Base-by-base conservation (phyloP, 2,888 invertebrate species). In the Drosophila peninsularis region DNA sequence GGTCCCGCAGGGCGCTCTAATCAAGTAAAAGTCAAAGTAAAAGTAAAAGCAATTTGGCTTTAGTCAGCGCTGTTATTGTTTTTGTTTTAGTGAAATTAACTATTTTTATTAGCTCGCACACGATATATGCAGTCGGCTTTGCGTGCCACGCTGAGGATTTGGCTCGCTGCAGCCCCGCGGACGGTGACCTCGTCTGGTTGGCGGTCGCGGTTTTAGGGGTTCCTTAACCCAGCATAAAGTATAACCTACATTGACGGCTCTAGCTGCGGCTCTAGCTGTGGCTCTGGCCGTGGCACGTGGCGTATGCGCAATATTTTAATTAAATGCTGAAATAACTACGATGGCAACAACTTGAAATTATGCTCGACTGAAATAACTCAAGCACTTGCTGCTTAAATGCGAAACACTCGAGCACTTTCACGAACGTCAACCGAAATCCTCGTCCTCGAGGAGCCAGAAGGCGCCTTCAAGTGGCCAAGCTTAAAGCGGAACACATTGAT, bases 241-340 rank as follows among this genome's bases (percentile, higher is more conserved):
- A 21, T 57, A 87, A 77, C 80, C 82, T 71, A 82, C 71, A 74
- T 84, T 69, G 63, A 62, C 70, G 55, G 44, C 19, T 61, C 21
- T 19, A 13, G 14, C 19, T 10, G 3, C 1, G 50, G 52, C 71
- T 19, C 39, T 17, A 17, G 39, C 19, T 41, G 11, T 27, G 47
- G 19, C 19, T 4, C 14, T 30, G 17, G 34, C 21, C 3, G 19
- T 0, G 52, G 61, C 71, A 73, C 71, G 58, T 66, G 66, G 60
- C 73, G 72, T 61, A 75, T 77, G 77, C 19, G 75, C 68, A 77
- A 75, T 80, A 62, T 70, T 77, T 77, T 77, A 85, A 80, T 75
- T 80, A 82, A 80, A 79, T 78, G 67, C 42, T 66, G 6, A 76
- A 70, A 68, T 7, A 67, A 56, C 53, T 56, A 41, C 24, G 39